These are phyloP conservation scores for Sussaba pulchella DNA, from an alignment of 2,888 invertebrate genomes.

Conservation along the genomic window DNA sequence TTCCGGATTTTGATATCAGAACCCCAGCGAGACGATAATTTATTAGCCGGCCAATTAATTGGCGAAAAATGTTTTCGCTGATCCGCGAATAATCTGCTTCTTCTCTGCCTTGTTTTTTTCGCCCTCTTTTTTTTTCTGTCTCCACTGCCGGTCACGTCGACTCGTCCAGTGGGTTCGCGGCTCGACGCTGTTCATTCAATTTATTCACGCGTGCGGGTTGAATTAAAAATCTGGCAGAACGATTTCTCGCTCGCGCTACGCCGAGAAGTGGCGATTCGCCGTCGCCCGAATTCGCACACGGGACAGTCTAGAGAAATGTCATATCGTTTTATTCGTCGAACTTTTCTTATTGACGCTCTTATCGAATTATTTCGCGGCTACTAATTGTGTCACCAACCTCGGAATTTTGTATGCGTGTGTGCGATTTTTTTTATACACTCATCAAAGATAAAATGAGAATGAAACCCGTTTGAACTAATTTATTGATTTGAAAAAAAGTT, in stretches of 20 bases:
- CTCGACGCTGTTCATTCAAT: constrained; percentile 79
- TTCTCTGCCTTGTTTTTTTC: not conserved
- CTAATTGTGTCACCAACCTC: no score
- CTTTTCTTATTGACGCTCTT: no score
- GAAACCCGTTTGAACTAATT: not conserved
- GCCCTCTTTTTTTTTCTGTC: not conserved
- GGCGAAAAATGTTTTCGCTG: constrained; percentile 45
- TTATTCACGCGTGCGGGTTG: constrained; percentile 77
- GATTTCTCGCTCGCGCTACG: constrained; percentile 27
- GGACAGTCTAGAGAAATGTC: no score
- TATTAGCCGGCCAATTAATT: constrained; percentile 61
- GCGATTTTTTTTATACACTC: not conserved
- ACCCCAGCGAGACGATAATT: constrained; percentile 30
- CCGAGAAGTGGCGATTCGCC: no score
- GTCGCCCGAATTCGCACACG: no score
- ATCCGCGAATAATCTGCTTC: constrained; percentile 25
- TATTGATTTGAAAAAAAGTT: not conserved
- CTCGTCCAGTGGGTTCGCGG: constrained; percentile 57
- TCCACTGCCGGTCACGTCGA: not conserved
- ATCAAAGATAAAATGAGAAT: not conserved
- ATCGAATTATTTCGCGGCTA: no score
- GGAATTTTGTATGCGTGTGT: no score
- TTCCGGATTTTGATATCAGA: constrained; percentile 51
- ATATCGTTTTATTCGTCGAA: no score
- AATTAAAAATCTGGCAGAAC: constrained; percentile 76